Percentiles rank a stretch among this genome's conserved stretches.
These are phyloP conservation scores for Molorchus minor DNA, from an alignment of 2,888 invertebrate genomes.

Conservation along the genomic window DNA sequence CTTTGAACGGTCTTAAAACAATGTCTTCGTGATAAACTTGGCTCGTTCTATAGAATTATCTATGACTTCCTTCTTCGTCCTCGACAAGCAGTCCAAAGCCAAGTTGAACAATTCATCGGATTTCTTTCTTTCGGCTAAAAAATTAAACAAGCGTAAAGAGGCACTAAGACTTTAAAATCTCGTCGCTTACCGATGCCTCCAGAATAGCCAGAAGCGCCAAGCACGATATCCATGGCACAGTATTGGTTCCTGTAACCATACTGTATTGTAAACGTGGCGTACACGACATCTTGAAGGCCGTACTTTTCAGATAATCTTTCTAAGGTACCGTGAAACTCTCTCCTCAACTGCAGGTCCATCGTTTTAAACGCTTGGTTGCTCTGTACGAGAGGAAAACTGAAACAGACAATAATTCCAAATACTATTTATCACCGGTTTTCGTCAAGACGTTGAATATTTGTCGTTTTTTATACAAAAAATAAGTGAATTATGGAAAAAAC, in stretches of 20 bases:
- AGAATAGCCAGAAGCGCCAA: constrained; percentile 82
- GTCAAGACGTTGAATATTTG: too few relatives aligned
- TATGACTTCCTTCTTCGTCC: constrained; percentile 69
- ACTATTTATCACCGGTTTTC: too few relatives aligned
- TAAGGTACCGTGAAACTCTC: constrained; percentile 76
- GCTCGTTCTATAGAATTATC: constrained; percentile 75
- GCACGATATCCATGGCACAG: constrained; percentile 85
- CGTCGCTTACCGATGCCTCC: constrained; percentile 73
- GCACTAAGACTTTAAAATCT: not conserved
- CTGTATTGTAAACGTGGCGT: constrained; percentile 81
- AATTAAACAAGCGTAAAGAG: constrained; percentile 12
- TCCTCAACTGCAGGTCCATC: constrained; percentile 87
- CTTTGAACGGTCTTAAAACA: constrained; percentile 81
- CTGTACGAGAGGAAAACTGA: constrained; percentile 83
- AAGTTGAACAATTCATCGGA: constrained; percentile 76
- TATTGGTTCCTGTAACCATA: constrained; percentile 83
- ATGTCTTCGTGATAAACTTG: constrained; percentile 72
- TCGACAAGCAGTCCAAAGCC: constrained; percentile 74
- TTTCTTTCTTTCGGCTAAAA: constrained; percentile 66
- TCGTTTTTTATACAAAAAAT: too few relatives aligned
- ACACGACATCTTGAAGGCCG: constrained; percentile 74
- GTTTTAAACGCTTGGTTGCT: constrained; percentile 85
- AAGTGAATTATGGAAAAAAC: too few relatives aligned
- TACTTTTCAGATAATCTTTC: constrained; percentile 74
- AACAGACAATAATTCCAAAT: constrained; percentile 15